These are phyloP conservation scores for Leucoraja ocellata DNA, from an alignment of 2,797 vertebrate genomes.

Conservation along the genomic window DNA sequence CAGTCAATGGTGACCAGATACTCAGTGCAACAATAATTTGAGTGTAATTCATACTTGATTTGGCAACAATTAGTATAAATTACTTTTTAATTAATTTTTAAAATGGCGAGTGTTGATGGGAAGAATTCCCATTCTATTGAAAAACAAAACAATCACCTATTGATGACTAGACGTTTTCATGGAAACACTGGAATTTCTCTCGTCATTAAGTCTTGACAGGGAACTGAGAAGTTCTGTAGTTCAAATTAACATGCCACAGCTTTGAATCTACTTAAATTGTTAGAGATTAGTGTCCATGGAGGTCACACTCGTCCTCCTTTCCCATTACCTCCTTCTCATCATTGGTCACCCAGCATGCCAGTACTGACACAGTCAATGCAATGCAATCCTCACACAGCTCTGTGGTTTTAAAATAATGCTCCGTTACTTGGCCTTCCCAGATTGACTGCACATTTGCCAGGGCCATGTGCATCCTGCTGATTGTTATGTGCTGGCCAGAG, in stretches of 20 bases:
- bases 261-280: background rate
- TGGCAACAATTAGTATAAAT: background rate
- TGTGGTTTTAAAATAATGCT: background rate
- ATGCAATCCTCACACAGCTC: background rate
- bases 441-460: background rate
- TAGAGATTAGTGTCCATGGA: background rate
- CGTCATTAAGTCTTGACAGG: background rate
- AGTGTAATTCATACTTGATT: background rate
- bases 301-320: background rate
- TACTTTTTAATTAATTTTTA: background rate
- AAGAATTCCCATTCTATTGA: background rate
- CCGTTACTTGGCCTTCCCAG: background rate
- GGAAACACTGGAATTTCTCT: background rate
- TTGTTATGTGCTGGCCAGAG: background rate
- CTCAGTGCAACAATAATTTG: background rate
- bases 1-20: background rate
- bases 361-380: background rate
- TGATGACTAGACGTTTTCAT: background rate
- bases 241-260: background rate
- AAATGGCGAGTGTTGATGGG: background rate
- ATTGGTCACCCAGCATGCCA: background rate
- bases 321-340: background rate
- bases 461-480: background rate
- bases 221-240: background rate
- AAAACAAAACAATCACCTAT: background rate